These are phyloP conservation scores for Menidia beryllina DNA, from an alignment of 2,113 vertebrate genomes.

Conservation along the genomic window DNA sequence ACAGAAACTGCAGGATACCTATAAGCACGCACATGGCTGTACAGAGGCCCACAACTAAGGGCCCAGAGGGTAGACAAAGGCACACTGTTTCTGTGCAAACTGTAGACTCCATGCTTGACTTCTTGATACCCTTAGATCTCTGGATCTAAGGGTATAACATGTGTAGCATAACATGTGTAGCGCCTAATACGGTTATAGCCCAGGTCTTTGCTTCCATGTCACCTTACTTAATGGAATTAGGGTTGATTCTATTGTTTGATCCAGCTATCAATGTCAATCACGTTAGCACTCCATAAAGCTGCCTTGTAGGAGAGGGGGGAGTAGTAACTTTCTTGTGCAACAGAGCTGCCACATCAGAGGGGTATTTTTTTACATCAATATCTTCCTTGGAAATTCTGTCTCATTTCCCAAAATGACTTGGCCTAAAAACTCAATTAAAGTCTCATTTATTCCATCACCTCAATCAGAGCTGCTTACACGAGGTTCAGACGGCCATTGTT, in stretches of 20 bases:
- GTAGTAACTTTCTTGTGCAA: constrained; percentile 69
- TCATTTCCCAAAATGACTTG: constrained; percentile 84
- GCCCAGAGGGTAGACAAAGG: constrained; percentile 19
- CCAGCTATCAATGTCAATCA: constrained; percentile 79
- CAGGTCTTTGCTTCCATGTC: constrained; percentile 62
- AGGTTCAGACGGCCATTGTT: constrained; percentile 66
- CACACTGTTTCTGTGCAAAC: constrained; percentile 39
- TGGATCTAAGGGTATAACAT: constrained; percentile 55
- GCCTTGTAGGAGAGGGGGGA: constrained; percentile 47
- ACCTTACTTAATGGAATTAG: constrained; percentile 69
- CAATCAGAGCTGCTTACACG: constrained; percentile 75
- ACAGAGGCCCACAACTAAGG: not conserved
- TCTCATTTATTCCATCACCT: constrained; percentile 86
- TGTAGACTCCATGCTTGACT: constrained; percentile 59
- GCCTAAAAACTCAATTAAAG: constrained; percentile 89
- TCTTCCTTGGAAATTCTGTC: constrained; percentile 84
- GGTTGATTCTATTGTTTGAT: constrained; percentile 64
- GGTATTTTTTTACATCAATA: constrained; percentile 83
- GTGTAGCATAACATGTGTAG: constrained; percentile 72
- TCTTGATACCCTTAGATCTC: constrained; percentile 55
- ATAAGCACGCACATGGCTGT: not conserved
- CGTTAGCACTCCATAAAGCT: constrained; percentile 55
- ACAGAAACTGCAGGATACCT: not conserved
- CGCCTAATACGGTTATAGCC: constrained; percentile 74
- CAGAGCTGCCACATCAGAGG: constrained; percentile 72